Evolutionary conservation across 2,888 invertebrate species (phyloP).

Genomic region (Torymus tubicola): DNA sequence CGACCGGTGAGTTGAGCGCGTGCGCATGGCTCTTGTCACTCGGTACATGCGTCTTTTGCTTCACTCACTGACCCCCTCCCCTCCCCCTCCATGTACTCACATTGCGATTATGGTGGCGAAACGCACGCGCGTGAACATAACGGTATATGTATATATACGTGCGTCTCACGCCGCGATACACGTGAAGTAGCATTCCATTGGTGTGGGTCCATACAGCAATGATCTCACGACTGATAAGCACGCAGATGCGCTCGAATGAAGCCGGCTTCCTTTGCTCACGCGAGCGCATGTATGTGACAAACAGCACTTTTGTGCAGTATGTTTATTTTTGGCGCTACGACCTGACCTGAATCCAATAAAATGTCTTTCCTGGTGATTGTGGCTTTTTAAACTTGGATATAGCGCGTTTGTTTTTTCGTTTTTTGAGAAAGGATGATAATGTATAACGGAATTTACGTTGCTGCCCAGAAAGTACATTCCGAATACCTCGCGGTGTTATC

Average conservation of each 20-base stretch:
- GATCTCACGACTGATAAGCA: constrained; percentile 29
- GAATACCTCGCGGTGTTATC: no score
- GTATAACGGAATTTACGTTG: no score
- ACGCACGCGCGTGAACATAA: constrained; percentile 34
- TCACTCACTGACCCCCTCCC: background rate
- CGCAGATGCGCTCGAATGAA: background rate
- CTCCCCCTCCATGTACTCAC: constrained; percentile 1
- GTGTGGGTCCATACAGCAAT: constrained; percentile 4
- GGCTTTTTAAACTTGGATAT: no score
- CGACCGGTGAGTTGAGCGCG: background rate
- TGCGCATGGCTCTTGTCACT: constrained; percentile 29
- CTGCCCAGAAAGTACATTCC: no score
- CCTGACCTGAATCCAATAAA: no score
- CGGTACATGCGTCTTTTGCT: constrained; percentile 18
- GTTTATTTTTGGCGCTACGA: background rate
- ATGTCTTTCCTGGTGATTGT: no score
- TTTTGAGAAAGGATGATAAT: no score
- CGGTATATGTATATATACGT: constrained; percentile 25
- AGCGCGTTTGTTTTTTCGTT: no score
- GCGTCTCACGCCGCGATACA: no score
- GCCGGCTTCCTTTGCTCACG: no score
- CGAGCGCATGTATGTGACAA: no score
- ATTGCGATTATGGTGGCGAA: constrained; percentile 50
- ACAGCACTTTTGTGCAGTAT: no score
- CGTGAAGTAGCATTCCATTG: constrained; percentile 17